A percentile compares a stretch with the other conserved stretches of the same genome.
Conservation (phyloP, 1,140 invertebrate species). For the Eufriesea mexicana region DNA sequence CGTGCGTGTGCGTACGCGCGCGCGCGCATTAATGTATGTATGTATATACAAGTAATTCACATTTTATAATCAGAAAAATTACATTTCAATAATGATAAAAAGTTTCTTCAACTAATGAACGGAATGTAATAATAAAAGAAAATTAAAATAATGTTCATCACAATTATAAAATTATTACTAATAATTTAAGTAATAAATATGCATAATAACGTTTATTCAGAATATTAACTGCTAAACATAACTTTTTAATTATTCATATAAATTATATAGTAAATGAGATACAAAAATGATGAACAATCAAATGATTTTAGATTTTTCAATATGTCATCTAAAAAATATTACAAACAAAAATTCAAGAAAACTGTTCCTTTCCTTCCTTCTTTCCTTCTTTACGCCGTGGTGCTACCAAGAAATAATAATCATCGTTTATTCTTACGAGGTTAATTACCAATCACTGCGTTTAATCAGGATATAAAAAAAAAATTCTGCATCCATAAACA, state of each 20-base stretch:
- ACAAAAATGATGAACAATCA: neutral
- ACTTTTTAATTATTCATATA: neutral
- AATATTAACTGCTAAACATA: neutral
- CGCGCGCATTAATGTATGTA: neutral
- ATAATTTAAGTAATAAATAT: neutral
- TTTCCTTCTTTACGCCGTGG: conserved; percentile 32
- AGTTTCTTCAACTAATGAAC: neutral
- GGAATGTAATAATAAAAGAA: neutral
- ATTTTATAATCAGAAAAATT: neutral
- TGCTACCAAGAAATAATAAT: conserved; percentile 26
- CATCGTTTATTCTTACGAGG: conserved; percentile 61
- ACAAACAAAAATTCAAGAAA: conserved; percentile 35
- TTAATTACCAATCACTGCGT: conserved; percentile 63
- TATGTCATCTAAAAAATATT: neutral
- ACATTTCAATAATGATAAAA: neutral
- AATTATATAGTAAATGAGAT: neutral
- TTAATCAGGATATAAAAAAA: neutral
- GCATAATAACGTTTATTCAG: neutral
- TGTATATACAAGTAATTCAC: neutral
- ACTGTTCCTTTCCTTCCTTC: conserved; percentile 14
- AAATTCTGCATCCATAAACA: neutral
- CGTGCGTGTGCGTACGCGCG: neutral
- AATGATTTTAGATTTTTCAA: neutral
- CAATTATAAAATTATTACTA: neutral
- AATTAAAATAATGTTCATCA: neutral